Percentiles rank a stretch among this genome's conserved stretches.
These are phyloP conservation scores for Otus scops DNA, from an alignment of 2,797 vertebrate species.

Conservation along the genomic window DNA sequence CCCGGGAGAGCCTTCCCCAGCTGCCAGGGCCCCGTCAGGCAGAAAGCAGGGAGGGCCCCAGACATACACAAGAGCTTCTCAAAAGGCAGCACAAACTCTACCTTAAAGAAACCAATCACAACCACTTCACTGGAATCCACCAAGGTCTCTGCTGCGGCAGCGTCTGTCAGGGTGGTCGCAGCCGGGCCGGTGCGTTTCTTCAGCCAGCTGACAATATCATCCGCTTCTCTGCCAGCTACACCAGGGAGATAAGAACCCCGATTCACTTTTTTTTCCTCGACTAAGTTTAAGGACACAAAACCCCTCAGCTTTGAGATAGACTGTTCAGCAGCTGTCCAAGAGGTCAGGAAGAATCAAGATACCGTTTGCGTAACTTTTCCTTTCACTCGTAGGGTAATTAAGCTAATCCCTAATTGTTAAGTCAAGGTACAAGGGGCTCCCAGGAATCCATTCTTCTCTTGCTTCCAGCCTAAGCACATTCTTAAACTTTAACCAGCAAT, in stretches of 20 bases:
- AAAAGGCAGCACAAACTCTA: slow-evolving; percentile 27
- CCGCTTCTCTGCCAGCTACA: slow-evolving; percentile 92
- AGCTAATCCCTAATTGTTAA: not conserved
- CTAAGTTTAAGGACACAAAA: not conserved
- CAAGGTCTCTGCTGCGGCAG: slow-evolving; percentile 79
- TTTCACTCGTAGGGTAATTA: not conserved
- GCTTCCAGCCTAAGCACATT: accelerated
- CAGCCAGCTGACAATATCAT: slow-evolving; percentile 93
- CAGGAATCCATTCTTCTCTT: not conserved
- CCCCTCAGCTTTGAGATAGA: not conserved
- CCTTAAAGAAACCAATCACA: slow-evolving; percentile 97
- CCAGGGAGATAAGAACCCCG: not conserved
- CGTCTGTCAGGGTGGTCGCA: slow-evolving; percentile 77
- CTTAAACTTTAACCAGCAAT: not conserved
- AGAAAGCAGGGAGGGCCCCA: not conserved
- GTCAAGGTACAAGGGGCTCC: not conserved
- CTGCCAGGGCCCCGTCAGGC: not conserved
- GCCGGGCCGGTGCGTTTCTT: slow-evolving; percentile 95
- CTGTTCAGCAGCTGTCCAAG: not conserved
- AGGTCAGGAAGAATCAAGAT: not conserved
- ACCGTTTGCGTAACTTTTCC: not conserved
- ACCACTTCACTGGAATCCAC: slow-evolving; percentile 90
- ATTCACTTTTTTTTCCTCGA: accelerated
- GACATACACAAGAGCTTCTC: not conserved
- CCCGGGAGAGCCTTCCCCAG: not conserved